These are phyloP conservation scores for Salticus scenicus DNA, from an alignment of 2,888 invertebrate genomes.

Conservation along the genomic window DNA sequence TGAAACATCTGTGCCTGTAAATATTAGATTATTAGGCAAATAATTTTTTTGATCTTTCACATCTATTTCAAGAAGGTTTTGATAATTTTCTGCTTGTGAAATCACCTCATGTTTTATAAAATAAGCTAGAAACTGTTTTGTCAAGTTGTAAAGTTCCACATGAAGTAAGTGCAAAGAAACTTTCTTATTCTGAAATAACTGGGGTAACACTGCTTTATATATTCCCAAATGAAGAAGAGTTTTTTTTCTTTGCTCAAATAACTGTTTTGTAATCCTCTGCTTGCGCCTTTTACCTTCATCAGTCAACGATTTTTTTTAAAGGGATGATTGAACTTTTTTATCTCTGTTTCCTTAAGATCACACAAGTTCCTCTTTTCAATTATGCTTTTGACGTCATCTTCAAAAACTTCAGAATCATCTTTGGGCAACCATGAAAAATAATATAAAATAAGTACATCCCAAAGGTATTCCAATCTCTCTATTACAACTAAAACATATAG, in stretches of 20 bases:
- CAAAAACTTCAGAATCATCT: no score
- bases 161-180: background rate
- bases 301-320: conserved; percentile 12
- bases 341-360: no score
- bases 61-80: background rate
- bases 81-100: background rate
- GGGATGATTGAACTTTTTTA: no score
- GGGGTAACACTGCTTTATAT: background rate
- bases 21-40: background rate
- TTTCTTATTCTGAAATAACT: background rate
- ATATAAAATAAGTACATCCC: background rate
- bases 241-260: no score
- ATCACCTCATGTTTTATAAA: background rate
- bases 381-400: no score
- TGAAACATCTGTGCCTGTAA: background rate
- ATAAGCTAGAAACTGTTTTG: background rate
- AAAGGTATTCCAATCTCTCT: background rate
- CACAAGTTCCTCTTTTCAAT: no score
- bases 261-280: no score
- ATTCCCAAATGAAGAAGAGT: no score
- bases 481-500: background rate
- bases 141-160: background rate
- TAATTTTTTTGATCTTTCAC: background rate
- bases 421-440: background rate
- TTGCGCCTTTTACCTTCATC: conserved; percentile 18